These are phyloP conservation scores for Hyperopisus bebe DNA, from an alignment of 2,113 vertebrate genomes.

Conservation along the genomic window DNA sequence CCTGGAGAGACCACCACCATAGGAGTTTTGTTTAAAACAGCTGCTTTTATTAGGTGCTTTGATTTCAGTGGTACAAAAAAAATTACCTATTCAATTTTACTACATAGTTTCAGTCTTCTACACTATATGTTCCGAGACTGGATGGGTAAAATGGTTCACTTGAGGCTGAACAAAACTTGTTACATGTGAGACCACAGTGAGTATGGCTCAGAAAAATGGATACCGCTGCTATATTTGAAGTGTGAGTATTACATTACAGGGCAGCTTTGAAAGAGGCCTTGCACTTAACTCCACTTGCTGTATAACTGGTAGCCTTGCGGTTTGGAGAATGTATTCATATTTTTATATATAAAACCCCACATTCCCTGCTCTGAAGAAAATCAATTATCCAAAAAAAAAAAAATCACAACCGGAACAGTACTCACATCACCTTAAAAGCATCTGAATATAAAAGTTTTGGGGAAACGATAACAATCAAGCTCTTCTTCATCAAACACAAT, in stretches of 20 bases:
- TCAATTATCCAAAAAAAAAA: not conserved
- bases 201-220: not conserved
- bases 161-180: not conserved
- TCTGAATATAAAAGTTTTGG: not conserved
- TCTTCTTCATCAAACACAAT: not conserved
- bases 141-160: not conserved
- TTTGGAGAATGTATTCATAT: not conserved
- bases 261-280: not conserved
- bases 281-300: not conserved
- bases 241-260: not conserved
- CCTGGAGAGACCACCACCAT: not conserved
- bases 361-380: not conserved
- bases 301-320: not conserved
- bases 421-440: constrained; percentile 14
- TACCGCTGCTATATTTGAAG: not conserved
- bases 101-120: not conserved
- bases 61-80: constrained; percentile 10
- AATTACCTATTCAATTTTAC: not conserved
- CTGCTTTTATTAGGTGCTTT: constrained; percentile 13
- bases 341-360: not conserved
- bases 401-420: not conserved
- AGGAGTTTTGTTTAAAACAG: not conserved
- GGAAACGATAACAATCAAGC: not conserved
- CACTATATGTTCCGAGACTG: not conserved
- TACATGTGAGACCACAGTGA: not conserved